Conservation (phyloP, 2,888 invertebrate genomes). For the Diaphora mendica region DNA sequence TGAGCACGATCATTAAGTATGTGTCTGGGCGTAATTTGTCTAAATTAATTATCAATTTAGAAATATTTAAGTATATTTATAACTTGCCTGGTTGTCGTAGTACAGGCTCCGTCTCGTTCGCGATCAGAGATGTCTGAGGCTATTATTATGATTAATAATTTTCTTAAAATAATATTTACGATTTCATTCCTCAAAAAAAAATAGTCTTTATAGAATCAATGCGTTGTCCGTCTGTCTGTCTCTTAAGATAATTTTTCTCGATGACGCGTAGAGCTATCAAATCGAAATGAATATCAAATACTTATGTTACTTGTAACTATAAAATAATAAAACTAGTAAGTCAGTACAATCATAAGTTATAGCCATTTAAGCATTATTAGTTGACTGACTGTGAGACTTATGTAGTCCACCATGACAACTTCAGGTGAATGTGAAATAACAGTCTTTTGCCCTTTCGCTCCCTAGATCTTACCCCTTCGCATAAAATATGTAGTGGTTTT, state of each 20-base stretch:
- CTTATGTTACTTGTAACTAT: not conserved
- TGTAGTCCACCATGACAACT: not conserved
- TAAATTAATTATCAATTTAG: too few species aligned
- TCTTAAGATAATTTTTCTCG: not conserved
- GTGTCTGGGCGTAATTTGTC: not conserved
- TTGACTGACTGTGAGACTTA: not conserved
- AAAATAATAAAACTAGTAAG: not conserved
- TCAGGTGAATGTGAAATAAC: not conserved
- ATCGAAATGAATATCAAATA: not conserved
- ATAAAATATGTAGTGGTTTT: too few species aligned
- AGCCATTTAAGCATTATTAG: not conserved
- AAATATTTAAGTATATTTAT: too few species aligned
- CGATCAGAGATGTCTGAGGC: not conserved
- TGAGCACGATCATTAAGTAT: too few species aligned
- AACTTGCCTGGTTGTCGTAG: too few species aligned
- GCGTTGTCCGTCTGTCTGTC: not conserved
- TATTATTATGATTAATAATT: not conserved
- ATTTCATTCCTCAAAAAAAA: not conserved
- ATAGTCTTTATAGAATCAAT: too few species aligned
- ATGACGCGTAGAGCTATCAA: not conserved
- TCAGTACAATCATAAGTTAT: not conserved
- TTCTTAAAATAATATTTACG: too few species aligned
- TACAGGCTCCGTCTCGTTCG: not conserved
- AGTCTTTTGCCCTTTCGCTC: too few species aligned
- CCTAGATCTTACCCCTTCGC: too few species aligned